Conservation (phyloP, 2,888 invertebrate species). For the Lapara coniferarum region DNA sequence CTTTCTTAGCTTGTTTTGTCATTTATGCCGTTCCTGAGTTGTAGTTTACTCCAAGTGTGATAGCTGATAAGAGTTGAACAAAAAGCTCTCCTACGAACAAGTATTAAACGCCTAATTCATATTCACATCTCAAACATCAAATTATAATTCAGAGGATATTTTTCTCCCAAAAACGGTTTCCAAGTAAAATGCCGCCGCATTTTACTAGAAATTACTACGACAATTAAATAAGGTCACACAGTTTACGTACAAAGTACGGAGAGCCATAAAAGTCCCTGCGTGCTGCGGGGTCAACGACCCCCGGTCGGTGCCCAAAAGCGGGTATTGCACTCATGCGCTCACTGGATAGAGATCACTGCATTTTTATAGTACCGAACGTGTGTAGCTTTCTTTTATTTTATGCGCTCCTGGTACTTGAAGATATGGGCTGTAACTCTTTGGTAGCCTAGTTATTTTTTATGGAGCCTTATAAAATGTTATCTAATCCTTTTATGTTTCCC, state of each 20-base stretch:
- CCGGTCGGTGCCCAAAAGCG: slow-evolving; percentile 63
- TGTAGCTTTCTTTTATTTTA: slow-evolving; percentile 40
- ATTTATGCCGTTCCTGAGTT: no score
- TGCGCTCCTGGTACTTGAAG: slow-evolving; percentile 40
- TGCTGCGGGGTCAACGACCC: slow-evolving; percentile 53
- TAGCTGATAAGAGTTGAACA: no score
- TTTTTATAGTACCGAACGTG: slow-evolving; percentile 26
- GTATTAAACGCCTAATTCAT: no score
- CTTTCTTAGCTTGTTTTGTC: no score
- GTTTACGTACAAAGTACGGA: slow-evolving; percentile 42
- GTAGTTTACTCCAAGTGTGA: no score
- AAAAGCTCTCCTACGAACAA: no score
- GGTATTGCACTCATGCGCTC: slow-evolving; percentile 64
- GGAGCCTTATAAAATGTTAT: neutral
- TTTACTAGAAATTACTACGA: slow-evolving; percentile 38
- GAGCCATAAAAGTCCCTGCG: slow-evolving; percentile 67
- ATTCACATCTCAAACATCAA: neutral
- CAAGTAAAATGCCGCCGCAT: slow-evolving; percentile 22
- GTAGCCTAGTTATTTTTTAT: slow-evolving; percentile 10
- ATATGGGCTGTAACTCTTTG: slow-evolving; percentile 22
- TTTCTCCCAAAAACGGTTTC: neutral
- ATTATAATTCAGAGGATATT: neutral
- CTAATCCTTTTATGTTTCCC: slow-evolving; percentile 16
- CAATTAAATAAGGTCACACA: slow-evolving; percentile 47
- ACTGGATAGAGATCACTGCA: slow-evolving; percentile 29